Percentiles rank a stretch among this genome's conserved stretches.
phyloP scores from a whole-genome alignment of 2,113 vertebrate species.

The Microcebus jonahi region DNA sequence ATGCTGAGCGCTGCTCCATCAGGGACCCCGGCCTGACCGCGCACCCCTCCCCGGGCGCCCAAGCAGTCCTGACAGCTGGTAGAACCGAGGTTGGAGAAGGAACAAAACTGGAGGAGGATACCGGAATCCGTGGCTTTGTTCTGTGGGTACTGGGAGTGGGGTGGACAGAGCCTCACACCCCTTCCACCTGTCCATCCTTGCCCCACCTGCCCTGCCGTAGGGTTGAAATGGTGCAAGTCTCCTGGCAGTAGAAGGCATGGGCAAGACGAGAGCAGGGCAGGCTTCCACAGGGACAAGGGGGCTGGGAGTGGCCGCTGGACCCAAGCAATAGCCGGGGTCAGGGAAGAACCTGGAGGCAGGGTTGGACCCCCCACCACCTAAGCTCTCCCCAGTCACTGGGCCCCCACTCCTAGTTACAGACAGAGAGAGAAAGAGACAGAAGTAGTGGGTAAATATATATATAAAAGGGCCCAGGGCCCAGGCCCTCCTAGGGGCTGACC shows the following conservation, averaged over 20 bases:
- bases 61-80: neutral
- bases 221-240: neutral
- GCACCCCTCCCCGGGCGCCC: neutral
- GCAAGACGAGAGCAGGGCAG: neutral
- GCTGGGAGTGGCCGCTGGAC: neutral
- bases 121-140: conserved; percentile 71
- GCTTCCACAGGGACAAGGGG: neutral
- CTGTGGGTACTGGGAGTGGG: neutral
- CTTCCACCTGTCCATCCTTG: neutral
- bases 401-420: neutral
- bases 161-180: neutral
- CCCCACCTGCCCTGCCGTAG: neutral
- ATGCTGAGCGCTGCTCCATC: neutral
- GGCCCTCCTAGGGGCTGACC: neutral
- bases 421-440: neutral
- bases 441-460: neutral
- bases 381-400: neutral
- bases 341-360: neutral
- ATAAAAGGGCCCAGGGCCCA: conserved; percentile 16
- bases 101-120: neutral
- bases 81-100: conserved; percentile 29
- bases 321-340: neutral
- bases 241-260: conserved; percentile 49
- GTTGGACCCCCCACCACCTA: neutral
- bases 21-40: neutral